phyloP scores from a whole-genome alignment of 2,113 vertebrate genomes.

The Cyphomyrus plagiostoma region DNA sequence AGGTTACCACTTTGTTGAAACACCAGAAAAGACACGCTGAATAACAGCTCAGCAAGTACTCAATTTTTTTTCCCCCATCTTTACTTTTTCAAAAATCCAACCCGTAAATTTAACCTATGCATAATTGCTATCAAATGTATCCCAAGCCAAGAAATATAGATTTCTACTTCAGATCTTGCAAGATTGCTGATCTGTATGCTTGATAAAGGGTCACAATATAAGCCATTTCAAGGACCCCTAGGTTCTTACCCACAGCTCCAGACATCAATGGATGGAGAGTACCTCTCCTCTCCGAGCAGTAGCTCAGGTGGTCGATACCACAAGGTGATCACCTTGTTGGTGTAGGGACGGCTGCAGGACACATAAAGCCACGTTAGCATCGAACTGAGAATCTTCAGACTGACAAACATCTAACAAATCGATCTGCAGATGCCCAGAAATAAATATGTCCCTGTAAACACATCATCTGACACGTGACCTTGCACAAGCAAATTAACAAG shows the following conservation, averaged over 20 bases:
- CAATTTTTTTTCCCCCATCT: neutral
- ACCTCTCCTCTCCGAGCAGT: slow-evolving; percentile 73
- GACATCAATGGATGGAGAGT: slow-evolving; percentile 74
- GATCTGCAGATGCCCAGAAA: neutral
- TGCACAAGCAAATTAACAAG: neutral
- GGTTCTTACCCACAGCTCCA: slow-evolving; percentile 79
- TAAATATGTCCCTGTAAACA: neutral
- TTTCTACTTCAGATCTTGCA: neutral
- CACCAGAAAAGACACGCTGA: neutral
- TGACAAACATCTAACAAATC: neutral
- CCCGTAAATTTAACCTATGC: neutral
- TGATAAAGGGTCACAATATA: neutral
- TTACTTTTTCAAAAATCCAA: neutral
- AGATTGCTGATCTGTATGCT: neutral
- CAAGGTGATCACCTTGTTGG: slow-evolving; percentile 76
- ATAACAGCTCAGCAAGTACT: neutral
- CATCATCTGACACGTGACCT: neutral
- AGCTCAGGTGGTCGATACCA: slow-evolving; percentile 79
- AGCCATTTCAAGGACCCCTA: neutral
- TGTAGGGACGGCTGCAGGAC: slow-evolving; percentile 69
- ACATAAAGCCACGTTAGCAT: slow-evolving; percentile 10
- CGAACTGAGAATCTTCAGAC: neutral
- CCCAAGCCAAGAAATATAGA: neutral
- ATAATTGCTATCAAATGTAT: neutral
- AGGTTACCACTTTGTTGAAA: neutral